Evolutionary conservation across 2,797 vertebrate species (phyloP).

Genomic region (Euphonia xanthogaster): DNA sequence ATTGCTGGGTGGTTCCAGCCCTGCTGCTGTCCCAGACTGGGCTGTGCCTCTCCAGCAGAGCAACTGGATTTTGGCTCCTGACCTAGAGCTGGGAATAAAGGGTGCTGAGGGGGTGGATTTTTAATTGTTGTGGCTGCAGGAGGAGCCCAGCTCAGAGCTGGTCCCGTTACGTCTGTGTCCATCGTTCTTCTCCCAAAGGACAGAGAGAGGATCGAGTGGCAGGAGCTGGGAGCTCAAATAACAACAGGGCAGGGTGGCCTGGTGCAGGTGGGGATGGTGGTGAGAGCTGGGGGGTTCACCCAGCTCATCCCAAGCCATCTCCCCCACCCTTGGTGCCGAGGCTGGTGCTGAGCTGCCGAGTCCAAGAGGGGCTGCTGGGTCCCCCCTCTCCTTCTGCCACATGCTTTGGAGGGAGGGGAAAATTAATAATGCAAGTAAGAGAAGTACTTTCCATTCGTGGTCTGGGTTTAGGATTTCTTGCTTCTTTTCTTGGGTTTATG

Average conservation of each 20-base stretch:
- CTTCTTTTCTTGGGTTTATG: not conserved
- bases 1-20: not conserved
- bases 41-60: not conserved
- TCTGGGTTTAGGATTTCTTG: not conserved
- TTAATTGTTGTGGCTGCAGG: not conserved
- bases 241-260: rapidly evolving
- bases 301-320: rapidly evolving
- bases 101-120: rapidly evolving
- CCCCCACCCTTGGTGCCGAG: not conserved
- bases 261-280: not conserved
- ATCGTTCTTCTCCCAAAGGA: not conserved
- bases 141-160: rapidly evolving
- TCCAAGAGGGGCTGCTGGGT: not conserved
- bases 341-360: rapidly evolving
- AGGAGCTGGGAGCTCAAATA: not conserved
- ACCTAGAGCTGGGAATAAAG: not conserved
- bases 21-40: not conserved
- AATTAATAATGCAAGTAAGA: not conserved
- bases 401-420: not conserved
- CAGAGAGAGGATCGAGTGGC: rapidly evolving
- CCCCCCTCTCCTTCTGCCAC: rapidly evolving
- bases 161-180: rapidly evolving
- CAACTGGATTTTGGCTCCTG: rapidly evolving
- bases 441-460: not conserved
- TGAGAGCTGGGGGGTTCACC: not conserved